Base-by-base conservation (phyloP, 1,140 invertebrate species). In the Mamestra configurata region DNA sequence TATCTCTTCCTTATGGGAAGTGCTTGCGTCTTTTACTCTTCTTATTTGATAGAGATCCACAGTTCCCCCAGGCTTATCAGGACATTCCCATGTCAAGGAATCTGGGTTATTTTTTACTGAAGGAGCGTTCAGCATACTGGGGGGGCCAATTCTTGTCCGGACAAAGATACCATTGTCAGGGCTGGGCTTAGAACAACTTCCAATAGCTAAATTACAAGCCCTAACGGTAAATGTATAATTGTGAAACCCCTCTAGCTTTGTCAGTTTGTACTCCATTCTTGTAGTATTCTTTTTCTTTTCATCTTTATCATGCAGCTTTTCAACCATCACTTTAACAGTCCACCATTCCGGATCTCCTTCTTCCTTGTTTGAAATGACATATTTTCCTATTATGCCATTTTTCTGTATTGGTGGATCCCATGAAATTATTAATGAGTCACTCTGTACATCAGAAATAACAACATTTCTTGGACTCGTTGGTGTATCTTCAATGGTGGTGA, bases 301-400 rank as follows among this genome's bases (percentile, higher is more conserved):
- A 64, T 68, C 61, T 40, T 83, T 89, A 79, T 91, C 91, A 68
- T 83, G 10, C 15, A 76, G 37, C 64, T 49, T 87, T 53, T 85
- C 85, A 59, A 85, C 79, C 5, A 87, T 85, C 80, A 84, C 84
- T 66, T 88, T 81, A 59, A 86, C 83, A 81, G 90, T 81, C 70
- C 89, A 84, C 78, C 90, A 83, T 59, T 81, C 84, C 27, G 10
- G 0, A 22, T n/a, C 20, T 13, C 51, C 57, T 64, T 64, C 18
- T 37, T 80, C 78, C 84, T 92, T 88, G 51, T 96, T 96, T 43
- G 91, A 87, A 27, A 98, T 96, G n/a, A 96, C 91, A 89, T 98
- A 98, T 77, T 96, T 96, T 10, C 95, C 94, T 31, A 98, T 95
- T 10, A 96, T 95, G 0, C 98, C 98, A 95, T 98, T 98, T 80